phyloP scores from a whole-genome alignment of 2,113 vertebrate genomes.

The Rhynchomys soricoides region DNA sequence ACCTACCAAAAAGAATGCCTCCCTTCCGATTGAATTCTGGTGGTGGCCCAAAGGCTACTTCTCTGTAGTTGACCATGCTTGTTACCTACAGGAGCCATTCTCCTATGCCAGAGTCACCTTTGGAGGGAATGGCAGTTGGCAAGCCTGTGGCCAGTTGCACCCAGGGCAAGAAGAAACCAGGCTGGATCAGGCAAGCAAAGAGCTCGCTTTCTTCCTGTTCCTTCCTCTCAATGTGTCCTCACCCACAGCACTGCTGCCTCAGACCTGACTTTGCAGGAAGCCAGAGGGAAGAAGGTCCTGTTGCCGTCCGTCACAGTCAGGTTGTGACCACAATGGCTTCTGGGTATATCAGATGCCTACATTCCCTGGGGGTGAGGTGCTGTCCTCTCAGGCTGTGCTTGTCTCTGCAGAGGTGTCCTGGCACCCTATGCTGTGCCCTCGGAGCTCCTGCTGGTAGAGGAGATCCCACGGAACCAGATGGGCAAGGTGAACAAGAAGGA shows the following conservation, averaged over 20 bases:
- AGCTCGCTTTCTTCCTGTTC: background rate
- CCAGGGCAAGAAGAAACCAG: background rate
- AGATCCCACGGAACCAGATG: constrained; percentile 96
- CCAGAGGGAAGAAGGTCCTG: background rate
- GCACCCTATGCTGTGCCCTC: constrained; percentile 91
- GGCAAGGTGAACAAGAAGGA: constrained; percentile 98
- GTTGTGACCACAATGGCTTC: background rate
- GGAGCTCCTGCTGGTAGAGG: constrained; percentile 92
- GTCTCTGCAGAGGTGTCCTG: constrained; percentile 89
- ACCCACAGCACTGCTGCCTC: background rate
- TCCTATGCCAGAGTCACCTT: background rate
- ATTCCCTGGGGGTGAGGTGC: too few species aligned
- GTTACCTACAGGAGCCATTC: background rate
- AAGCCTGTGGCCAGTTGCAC: background rate
- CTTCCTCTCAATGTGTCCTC: background rate
- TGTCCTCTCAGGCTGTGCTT: fast-evolving
- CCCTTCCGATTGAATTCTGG: background rate
- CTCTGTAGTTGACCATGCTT: background rate
- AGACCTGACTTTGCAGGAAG: background rate
- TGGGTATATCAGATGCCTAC: background rate
- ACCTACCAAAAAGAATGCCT: background rate
- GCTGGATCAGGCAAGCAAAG: background rate
- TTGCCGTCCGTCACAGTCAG: background rate
- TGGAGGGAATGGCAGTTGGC: too few species aligned
- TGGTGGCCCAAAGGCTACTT: background rate